phyloP scores from a whole-genome alignment of 2,888 invertebrate species.

The Sycophila texana region DNA sequence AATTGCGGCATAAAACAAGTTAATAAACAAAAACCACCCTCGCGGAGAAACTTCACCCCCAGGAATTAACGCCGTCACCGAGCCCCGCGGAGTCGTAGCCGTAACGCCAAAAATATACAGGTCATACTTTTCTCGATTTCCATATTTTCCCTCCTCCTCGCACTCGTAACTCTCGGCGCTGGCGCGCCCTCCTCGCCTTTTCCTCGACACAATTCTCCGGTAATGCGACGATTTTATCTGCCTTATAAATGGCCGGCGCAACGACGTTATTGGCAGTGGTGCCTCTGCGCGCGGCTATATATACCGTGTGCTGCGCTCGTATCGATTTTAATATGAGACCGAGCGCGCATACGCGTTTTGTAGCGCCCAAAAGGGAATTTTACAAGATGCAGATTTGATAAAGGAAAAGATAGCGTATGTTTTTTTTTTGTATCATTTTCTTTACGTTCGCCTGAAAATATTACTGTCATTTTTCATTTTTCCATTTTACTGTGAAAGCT shows the following conservation, averaged over 20 bases:
- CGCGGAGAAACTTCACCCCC: too few relatives aligned
- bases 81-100: too few relatives aligned
- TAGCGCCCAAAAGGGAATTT: not conserved
- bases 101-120: not conserved
- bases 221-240: slow-evolving; percentile 54
- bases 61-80: too few relatives aligned
- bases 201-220: slow-evolving; percentile 36
- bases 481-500: too few relatives aligned
- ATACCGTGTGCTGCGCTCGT: not conserved
- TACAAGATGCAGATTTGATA: not conserved
- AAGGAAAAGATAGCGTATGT: too few relatives aligned
- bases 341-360: not conserved
- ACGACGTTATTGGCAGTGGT: slow-evolving; percentile 35
- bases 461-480: too few relatives aligned
- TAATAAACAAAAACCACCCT: too few relatives aligned
- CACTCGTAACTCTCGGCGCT: too few relatives aligned
- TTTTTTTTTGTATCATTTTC: too few relatives aligned
- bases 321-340: slow-evolving; percentile 32
- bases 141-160: too few relatives aligned
- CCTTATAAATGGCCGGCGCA: slow-evolving; percentile 48
- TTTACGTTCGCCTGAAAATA: too few relatives aligned
- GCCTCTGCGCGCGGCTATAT: not conserved
- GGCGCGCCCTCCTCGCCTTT: not conserved
- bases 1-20: too few relatives aligned
- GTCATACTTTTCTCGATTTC: not conserved